These are phyloP conservation scores for Leptopilina clavipes DNA, from an alignment of 1,140 invertebrate species.

Conservation along the genomic window DNA sequence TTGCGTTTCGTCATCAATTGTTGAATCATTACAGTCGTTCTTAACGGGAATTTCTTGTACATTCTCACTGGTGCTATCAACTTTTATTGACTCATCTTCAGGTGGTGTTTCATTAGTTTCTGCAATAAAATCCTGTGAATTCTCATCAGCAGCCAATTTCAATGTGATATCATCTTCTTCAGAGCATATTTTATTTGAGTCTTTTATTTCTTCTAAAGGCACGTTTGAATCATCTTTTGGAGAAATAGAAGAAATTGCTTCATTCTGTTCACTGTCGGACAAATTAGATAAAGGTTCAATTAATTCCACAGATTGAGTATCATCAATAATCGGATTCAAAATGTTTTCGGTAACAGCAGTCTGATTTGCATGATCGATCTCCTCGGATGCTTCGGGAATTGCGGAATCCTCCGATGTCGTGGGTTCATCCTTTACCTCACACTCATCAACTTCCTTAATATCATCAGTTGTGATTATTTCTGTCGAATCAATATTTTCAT, in stretches of 20 bases:
- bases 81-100: background rate
- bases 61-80: background rate
- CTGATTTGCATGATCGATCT: too few relatives aligned
- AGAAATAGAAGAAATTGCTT: background rate
- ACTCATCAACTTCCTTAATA: background rate
- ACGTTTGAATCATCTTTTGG: background rate
- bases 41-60: background rate
- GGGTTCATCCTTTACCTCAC: background rate
- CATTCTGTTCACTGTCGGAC: background rate
- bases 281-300: background rate
- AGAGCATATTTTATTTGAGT: background rate
- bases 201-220: background rate
- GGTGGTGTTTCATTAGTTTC: background rate
- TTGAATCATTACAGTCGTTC: background rate
- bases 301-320: too few relatives aligned
- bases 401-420: background rate
- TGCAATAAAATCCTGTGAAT: background rate
- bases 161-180: background rate
- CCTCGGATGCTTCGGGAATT: background rate
- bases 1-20: background rate
- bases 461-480: background rate
- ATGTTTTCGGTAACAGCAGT: too few relatives aligned
- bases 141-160: background rate
- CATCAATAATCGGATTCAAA: too few relatives aligned
- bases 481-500: background rate